These are phyloP conservation scores for Selenia dentaria DNA, from an alignment of 2,888 invertebrate genomes.

Conservation along the genomic window DNA sequence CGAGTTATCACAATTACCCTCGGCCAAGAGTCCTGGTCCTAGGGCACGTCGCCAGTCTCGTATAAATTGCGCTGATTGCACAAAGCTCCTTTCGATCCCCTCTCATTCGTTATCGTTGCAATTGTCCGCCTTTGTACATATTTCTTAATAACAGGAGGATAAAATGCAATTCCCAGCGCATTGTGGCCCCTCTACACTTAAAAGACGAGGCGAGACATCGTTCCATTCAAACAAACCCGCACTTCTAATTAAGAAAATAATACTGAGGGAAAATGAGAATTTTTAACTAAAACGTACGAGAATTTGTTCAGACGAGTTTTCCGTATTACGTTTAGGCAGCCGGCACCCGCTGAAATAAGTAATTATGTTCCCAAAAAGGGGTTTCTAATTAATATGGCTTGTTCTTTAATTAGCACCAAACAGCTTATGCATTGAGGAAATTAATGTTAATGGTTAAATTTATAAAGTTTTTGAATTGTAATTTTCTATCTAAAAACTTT, in stretches of 20 bases:
- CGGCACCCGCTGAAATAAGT: slow-evolving; percentile 38
- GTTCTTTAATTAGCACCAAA: slow-evolving; percentile 48
- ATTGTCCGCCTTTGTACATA: slow-evolving; percentile 61
- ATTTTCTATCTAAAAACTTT: too few species aligned
- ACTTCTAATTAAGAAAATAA: slow-evolving; percentile 33
- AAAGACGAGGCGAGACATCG: slow-evolving; percentile 29
- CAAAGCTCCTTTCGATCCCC: slow-evolving; percentile 72
- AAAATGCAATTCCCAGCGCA: slow-evolving; percentile 53
- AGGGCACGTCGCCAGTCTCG: slow-evolving; percentile 33
- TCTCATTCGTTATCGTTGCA: slow-evolving; percentile 76
- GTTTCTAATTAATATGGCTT: slow-evolving; percentile 48
- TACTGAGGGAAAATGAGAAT: slow-evolving; percentile 25
- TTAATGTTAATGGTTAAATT: too few species aligned
- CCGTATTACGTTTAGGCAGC: slow-evolving; percentile 39
- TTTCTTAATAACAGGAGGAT: slow-evolving; percentile 63
- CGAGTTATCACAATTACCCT: slow-evolving; percentile 56
- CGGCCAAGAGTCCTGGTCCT: slow-evolving; percentile 44
- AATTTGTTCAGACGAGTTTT: slow-evolving; percentile 37
- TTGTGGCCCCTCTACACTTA: slow-evolving; percentile 30
- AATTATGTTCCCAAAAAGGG: slow-evolving; percentile 49
- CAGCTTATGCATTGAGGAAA: slow-evolving; percentile 38
- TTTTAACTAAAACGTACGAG: slow-evolving; percentile 32
- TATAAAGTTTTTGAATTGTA: too few species aligned
- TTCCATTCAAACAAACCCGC: slow-evolving; percentile 23
- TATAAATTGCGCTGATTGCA: slow-evolving; percentile 78